Conservation (phyloP, 2,888 invertebrate species). For the Dicranocentrus wangi region DNA sequence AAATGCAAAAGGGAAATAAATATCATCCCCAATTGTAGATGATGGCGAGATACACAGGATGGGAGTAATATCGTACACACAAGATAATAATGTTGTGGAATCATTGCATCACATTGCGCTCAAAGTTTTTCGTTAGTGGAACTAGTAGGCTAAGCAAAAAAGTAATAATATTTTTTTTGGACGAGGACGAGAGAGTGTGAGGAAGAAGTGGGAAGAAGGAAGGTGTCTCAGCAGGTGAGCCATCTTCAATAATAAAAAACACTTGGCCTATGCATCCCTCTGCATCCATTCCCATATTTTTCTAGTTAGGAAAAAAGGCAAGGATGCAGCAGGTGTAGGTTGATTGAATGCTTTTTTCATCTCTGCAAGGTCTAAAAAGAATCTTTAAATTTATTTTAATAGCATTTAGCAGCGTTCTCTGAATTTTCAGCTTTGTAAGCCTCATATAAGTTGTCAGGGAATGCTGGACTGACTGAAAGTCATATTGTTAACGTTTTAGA, state of each 20-base stretch:
- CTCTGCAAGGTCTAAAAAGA: slow-evolving; percentile 7
- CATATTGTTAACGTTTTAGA: not conserved
- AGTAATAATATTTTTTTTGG: too few species aligned
- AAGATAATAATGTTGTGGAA: slow-evolving; percentile 4
- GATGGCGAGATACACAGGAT: slow-evolving; percentile 9
- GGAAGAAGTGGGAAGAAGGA: slow-evolving; percentile 61
- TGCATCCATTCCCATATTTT: too few species aligned
- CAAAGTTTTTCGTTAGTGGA: not conserved
- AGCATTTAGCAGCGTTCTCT: not conserved
- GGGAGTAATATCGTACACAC: slow-evolving; percentile 13
- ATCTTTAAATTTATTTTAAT: slow-evolving; percentile 24
- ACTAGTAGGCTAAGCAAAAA: not conserved
- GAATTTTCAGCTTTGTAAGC: not conserved
- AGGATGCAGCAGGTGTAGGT: slow-evolving; percentile 26
- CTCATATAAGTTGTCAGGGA: not conserved
- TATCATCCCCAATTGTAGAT: slow-evolving; percentile 23
- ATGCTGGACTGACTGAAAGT: not conserved
- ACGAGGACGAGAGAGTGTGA: slow-evolving; percentile 53
- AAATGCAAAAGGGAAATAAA: not conserved
- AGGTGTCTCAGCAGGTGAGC: slow-evolving; percentile 65
- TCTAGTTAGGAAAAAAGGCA: slow-evolving; percentile 3
- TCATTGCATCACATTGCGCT: not conserved
- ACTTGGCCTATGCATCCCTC: slow-evolving; percentile 21
- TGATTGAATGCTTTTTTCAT: not conserved
- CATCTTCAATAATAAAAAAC: slow-evolving; percentile 45